Percentiles rank a stretch among this genome's conserved stretches.
Conservation (phyloP, 2,888 invertebrate genomes). For the Chaitophorus viminalis region DNA sequence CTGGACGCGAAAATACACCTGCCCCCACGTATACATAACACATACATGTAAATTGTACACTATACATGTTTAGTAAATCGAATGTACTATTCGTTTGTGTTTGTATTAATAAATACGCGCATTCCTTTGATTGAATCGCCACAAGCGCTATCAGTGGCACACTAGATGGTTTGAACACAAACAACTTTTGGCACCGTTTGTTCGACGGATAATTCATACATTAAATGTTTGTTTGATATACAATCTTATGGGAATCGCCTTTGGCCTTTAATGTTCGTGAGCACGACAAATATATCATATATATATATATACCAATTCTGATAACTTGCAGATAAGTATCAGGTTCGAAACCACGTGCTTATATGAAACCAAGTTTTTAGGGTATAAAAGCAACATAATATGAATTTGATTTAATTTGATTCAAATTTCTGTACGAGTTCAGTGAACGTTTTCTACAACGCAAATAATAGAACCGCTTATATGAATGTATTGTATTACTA, state of each 20-base stretch:
- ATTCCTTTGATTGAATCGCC: neutral
- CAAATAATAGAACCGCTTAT: too few species aligned
- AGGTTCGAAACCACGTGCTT: neutral
- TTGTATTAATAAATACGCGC: neutral
- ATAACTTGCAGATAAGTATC: neutral
- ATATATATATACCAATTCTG: neutral
- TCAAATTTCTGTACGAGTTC: too few species aligned
- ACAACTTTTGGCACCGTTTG: neutral
- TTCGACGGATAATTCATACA: conserved; percentile 6
- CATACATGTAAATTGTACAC: too few species aligned
- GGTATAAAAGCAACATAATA: neutral
- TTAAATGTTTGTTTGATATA: neutral
- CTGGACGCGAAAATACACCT: too few species aligned
- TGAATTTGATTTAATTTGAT: neutral
- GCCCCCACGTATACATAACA: too few species aligned
- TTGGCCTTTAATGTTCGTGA: neutral
- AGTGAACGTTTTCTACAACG: too few species aligned
- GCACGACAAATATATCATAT: neutral
- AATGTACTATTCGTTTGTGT: neutral
- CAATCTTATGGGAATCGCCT: neutral
- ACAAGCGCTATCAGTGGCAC: neutral
- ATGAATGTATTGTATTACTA: too few species aligned
- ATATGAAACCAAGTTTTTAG: neutral
- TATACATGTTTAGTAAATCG: neutral
- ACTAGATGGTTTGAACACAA: neutral